These are phyloP conservation scores for Erythrolamprus reginae DNA, from an alignment of 2,113 vertebrate genomes.

Conservation along the genomic window DNA sequence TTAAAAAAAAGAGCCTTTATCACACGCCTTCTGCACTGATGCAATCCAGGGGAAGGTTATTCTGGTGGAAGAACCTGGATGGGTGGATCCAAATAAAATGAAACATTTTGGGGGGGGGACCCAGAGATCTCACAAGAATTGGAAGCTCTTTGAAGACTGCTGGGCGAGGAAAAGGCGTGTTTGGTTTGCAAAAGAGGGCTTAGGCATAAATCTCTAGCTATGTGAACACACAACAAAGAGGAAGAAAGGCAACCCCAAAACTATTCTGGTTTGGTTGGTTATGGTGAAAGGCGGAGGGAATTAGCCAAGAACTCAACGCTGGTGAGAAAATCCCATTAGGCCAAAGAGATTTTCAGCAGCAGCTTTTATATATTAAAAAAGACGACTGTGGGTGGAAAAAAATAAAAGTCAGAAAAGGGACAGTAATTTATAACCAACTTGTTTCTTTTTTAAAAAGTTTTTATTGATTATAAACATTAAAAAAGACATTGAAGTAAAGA, in stretches of 20 bases:
- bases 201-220: background rate
- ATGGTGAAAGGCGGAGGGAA: background rate
- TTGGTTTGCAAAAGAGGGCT: background rate
- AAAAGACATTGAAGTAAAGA: too few relatives aligned
- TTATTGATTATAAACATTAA: too few relatives aligned
- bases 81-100: background rate
- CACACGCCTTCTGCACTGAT: rapidly evolving
- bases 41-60: background rate
- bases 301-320: background rate
- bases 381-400: background rate
- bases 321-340: background rate
- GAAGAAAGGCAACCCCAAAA: background rate
- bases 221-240: background rate
- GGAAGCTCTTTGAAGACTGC: background rate
- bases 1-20: background rate
- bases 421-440: background rate
- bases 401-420: too few relatives aligned
- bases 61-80: background rate
- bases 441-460: too few relatives aligned
- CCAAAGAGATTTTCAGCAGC: background rate
- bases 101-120: background rate
- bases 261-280: background rate
- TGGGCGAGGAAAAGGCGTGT: background rate
- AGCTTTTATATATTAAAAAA: background rate
- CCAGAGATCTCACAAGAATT: background rate